Conservation (phyloP, 64 coral and sea anemone genomes). For the Porites lutea region DNA sequence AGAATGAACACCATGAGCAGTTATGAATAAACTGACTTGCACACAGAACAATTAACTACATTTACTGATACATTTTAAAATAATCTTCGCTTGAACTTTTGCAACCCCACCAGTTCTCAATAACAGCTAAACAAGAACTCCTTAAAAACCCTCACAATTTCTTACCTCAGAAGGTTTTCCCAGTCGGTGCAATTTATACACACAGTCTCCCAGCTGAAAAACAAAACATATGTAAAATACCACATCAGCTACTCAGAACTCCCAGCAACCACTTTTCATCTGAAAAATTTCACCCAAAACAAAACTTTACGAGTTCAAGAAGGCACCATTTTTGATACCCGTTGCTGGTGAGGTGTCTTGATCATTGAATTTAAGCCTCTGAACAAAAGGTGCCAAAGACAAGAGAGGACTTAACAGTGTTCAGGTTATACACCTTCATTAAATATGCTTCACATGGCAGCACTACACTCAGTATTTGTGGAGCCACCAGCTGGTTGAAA, state of each 20-base stretch:
- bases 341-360: background rate
- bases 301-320: background rate
- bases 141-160: background rate
- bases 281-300: background rate
- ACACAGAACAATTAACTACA: background rate
- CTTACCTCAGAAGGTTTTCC: constrained; percentile 66
- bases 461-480: background rate
- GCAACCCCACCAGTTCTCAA: no score
- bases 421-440: constrained; percentile 11
- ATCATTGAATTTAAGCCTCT: background rate
- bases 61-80: background rate
- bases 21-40: background rate
- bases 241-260: constrained; percentile 14
- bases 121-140: background rate
- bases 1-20: background rate
- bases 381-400: background rate
- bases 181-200: constrained; percentile 59
- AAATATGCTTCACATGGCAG: constrained; percentile 32
- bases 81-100: background rate
- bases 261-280: constrained; percentile 17
- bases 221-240: constrained; percentile 12
- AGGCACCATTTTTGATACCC: background rate
- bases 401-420: background rate
- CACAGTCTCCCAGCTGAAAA: constrained; percentile 74
- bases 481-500: constrained; percentile 20